Evolutionary conservation across 2,113 vertebrate species (phyloP).

Genomic region (Tyrannus savana): DNA sequence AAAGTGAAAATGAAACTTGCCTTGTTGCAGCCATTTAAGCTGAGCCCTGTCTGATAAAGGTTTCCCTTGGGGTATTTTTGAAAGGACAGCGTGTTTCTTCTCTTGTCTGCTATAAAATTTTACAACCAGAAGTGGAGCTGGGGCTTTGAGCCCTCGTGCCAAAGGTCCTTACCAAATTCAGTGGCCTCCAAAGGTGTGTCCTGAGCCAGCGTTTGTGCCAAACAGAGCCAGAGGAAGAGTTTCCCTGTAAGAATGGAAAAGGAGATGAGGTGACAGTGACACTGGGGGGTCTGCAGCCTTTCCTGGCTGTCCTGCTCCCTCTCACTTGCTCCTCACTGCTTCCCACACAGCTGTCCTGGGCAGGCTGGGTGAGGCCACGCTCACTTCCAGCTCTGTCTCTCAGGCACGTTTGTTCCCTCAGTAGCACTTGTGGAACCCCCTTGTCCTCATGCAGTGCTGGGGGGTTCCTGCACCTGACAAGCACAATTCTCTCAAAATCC

Average conservation of each 20-base stretch:
- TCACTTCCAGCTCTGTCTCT: not conserved
- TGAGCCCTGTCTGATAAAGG: not conserved
- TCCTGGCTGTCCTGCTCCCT: not conserved
- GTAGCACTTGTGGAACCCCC: fast-evolving
- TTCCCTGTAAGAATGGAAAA: not conserved
- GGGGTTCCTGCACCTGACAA: not conserved
- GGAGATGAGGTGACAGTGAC: not conserved
- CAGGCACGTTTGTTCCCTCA: not conserved
- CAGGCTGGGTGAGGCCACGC: not conserved
- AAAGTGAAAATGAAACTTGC: not conserved
- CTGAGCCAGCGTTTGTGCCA: not conserved
- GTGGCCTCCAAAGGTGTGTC: not conserved
- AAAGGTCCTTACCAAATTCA: not conserved
- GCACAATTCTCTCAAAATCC: not conserved
- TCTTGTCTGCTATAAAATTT: not conserved
- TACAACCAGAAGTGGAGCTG: not conserved
- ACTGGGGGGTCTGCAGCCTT: not conserved
- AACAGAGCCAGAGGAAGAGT: not conserved
- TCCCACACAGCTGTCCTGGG: not conserved
- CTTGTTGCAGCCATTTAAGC: not conserved
- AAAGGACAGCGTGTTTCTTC: not conserved
- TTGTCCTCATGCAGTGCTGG: not conserved
- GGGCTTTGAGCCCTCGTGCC: not conserved
- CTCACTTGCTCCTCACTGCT: not conserved
- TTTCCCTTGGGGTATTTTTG: not conserved